Percentiles rank a stretch among this genome's conserved stretches.
These are phyloP conservation scores for Archivesica marissinica DNA, from an alignment of 1,140 invertebrate genomes.

Conservation along the genomic window DNA sequence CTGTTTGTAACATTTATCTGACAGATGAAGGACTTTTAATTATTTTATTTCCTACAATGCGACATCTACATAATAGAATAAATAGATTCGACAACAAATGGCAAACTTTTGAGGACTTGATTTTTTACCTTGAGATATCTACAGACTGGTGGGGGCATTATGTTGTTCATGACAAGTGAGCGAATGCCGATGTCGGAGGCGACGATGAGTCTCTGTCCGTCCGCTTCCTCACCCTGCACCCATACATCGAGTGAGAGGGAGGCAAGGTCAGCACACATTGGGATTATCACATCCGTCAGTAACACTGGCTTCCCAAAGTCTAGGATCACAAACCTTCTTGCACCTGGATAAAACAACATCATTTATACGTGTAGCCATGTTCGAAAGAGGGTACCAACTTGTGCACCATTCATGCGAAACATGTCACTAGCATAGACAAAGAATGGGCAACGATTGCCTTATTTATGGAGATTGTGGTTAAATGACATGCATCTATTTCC, in stretches of 20 bases:
- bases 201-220: slow-evolving; percentile 93
- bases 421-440: too few relatives aligned
- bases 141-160: slow-evolving; percentile 94
- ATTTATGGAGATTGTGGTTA: too few relatives aligned
- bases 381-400: not conserved
- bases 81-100: too few relatives aligned
- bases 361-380: too few relatives aligned
- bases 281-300: slow-evolving; percentile 94
- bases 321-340: slow-evolving; percentile 91
- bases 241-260: slow-evolving; percentile 95
- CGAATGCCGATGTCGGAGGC: slow-evolving; percentile 93
- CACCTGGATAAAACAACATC: slow-evolving; percentile 85
- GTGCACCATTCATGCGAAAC: too few relatives aligned
- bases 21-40: too few relatives aligned
- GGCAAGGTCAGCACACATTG: slow-evolving; percentile 93
- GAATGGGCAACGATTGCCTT: too few relatives aligned
- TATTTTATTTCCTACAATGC: too few relatives aligned
- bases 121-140: slow-evolving; percentile 95
- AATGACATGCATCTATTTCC: too few relatives aligned
- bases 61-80: too few relatives aligned
- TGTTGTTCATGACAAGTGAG: slow-evolving; percentile 92
- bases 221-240: slow-evolving; percentile 90
- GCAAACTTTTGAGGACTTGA: too few relatives aligned
- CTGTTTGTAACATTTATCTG: too few relatives aligned
- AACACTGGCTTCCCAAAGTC: slow-evolving; percentile 94